A percentile compares a stretch with the other conserved stretches of the same genome.
phyloP scores from a whole-genome alignment of 2,797 vertebrate species.

The Thripadectes ignobilis region DNA sequence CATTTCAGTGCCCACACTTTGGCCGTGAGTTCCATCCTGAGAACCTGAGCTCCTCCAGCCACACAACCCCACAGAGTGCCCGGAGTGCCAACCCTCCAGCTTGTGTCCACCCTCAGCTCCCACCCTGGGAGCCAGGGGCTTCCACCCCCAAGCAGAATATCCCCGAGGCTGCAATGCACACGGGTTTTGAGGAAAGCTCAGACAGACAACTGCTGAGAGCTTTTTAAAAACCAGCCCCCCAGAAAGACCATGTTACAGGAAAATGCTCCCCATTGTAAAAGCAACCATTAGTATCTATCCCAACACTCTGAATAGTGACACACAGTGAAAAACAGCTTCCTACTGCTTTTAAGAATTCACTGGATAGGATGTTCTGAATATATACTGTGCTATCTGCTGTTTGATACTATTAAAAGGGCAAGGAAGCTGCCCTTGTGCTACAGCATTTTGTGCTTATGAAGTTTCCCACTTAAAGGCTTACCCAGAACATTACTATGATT shows the following conservation, averaged over 20 bases:
- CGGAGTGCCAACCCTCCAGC: neutral
- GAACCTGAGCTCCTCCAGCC: neutral
- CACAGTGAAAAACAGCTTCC: neutral
- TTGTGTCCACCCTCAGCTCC: neutral
- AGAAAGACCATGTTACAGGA: neutral
- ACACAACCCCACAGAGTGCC: neutral
- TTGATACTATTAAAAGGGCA: neutral
- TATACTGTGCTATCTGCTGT: neutral
- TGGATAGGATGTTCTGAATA: neutral
- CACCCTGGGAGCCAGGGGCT: neutral
- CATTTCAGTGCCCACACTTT: neutral
- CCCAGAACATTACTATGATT: neutral
- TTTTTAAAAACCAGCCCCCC: neutral
- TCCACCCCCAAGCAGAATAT: neutral
- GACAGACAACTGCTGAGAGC: neutral
- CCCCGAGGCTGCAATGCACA: neutral
- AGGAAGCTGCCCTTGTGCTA: neutral
- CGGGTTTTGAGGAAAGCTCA: neutral
- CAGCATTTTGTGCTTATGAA: neutral
- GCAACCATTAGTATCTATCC: rapidly evolving
- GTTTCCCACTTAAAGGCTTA: neutral
- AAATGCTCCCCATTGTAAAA: neutral
- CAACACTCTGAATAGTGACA: neutral
- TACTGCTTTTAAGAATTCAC: neutral
- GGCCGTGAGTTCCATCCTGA: neutral